Evolutionary conservation across 2,888 invertebrate species (phyloP).

Genomic region (Oasisia sp.): DNA sequence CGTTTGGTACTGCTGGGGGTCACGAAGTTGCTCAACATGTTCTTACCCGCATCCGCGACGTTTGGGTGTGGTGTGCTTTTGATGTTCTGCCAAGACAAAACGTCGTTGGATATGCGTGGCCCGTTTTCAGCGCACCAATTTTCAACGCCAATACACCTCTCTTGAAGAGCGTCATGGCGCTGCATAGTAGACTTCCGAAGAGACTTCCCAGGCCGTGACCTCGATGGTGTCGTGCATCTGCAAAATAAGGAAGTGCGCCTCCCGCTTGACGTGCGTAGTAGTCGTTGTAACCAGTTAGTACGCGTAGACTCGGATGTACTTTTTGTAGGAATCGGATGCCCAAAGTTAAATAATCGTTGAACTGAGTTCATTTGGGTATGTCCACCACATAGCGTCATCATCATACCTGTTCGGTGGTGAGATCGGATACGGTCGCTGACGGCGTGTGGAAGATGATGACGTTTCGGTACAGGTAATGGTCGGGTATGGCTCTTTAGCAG

Average conservation of each 20-base stretch:
- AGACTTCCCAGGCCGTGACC: background rate
- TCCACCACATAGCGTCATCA: background rate
- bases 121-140: background rate
- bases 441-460: background rate
- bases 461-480: too few species aligned
- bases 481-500: too few species aligned
- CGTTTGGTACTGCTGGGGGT: background rate
- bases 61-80: background rate
- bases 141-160: background rate
- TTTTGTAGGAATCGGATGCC: too few species aligned
- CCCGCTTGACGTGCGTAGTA: too few species aligned
- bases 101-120: too few species aligned
- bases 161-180: background rate
- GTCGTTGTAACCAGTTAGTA: too few species aligned
- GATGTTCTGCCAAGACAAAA: background rate
- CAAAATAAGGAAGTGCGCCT: background rate
- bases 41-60: background rate
- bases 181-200: background rate
- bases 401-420: background rate
- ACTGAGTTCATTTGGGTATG: background rate
- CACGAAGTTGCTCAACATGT: background rate
- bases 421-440: background rate
- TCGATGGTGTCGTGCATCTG: background rate
- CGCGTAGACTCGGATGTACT: too few species aligned
- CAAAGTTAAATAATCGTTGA: background rate